Evolutionary conservation across 2,113 vertebrate genomes (phyloP).

Genomic region (Anthoscopus minutus): DNA sequence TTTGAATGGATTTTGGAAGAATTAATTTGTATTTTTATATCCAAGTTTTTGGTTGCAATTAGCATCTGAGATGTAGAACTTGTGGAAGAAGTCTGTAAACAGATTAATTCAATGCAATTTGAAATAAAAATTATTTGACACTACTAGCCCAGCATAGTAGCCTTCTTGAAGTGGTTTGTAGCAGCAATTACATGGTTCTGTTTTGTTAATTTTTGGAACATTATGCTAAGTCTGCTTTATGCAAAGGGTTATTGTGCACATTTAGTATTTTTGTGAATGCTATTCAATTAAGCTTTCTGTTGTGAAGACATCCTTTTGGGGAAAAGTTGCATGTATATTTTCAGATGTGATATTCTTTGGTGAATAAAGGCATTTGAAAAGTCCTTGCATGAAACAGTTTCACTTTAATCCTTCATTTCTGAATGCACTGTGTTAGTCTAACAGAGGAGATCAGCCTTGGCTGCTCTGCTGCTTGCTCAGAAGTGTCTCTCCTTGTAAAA

Average conservation of each 20-base stretch:
- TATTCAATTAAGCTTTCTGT: background rate
- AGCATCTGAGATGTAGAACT: background rate
- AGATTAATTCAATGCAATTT: background rate
- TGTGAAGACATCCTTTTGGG: background rate
- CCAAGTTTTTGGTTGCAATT: background rate
- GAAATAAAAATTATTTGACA: background rate
- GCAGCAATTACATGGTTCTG: background rate
- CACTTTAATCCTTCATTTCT: background rate
- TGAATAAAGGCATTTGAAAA: background rate
- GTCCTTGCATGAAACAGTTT: background rate
- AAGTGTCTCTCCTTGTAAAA: background rate
- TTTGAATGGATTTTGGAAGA: background rate
- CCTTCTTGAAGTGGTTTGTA: background rate
- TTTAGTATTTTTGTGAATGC: background rate
- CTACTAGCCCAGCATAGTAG: background rate
- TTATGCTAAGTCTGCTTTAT: background rate
- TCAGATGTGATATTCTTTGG: background rate
- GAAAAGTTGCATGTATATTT: background rate
- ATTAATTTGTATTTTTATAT: background rate
- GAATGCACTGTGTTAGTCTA: background rate
- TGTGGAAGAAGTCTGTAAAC: background rate
- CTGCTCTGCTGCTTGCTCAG: background rate
- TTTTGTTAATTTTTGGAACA: background rate
- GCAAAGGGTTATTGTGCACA: background rate
- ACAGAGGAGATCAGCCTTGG: background rate